Conservation (phyloP, 2,113 vertebrate genomes). For the Mesocricetus auratus region DNA sequence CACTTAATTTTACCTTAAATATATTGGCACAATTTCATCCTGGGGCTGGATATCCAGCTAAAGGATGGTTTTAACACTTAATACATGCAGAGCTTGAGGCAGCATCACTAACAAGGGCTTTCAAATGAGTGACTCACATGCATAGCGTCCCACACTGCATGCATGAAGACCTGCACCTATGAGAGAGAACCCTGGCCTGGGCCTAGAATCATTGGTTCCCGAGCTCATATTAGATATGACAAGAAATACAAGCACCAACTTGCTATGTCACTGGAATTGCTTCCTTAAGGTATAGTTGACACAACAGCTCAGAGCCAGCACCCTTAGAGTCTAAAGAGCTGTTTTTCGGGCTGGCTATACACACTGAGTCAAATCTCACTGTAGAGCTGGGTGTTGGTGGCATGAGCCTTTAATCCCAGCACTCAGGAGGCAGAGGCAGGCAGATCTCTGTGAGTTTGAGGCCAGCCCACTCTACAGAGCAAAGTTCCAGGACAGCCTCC, state of each 20-base stretch:
- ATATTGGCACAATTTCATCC: not conserved
- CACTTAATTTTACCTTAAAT: not conserved
- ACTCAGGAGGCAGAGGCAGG: too few species aligned
- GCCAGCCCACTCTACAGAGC: too few species aligned
- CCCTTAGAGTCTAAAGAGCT: not conserved
- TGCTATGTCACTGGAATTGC: not conserved
- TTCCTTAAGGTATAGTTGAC: not conserved
- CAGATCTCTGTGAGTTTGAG: too few species aligned
- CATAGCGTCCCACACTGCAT: not conserved
- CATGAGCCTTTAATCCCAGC: too few species aligned
- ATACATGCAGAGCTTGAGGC: not conserved
- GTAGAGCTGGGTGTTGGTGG: too few species aligned
- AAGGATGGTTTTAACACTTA: not conserved
- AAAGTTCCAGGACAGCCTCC: too few species aligned
- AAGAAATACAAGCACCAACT: not conserved
- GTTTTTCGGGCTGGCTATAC: not conserved
- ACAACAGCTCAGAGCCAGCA: not conserved
- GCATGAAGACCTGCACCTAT: not conserved
- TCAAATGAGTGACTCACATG: not conserved
- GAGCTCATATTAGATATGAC: too few species aligned
- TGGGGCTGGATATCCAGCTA: not conserved
- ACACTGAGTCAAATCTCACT: not conserved
- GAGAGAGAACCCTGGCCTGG: not conserved
- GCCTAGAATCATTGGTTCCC: too few species aligned
- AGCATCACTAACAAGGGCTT: not conserved